Evolutionary conservation across 1,140 invertebrate genomes (phyloP), one percentile per base, ranked within the genome.

Genomic region (Papilio polyxenes): DNA sequence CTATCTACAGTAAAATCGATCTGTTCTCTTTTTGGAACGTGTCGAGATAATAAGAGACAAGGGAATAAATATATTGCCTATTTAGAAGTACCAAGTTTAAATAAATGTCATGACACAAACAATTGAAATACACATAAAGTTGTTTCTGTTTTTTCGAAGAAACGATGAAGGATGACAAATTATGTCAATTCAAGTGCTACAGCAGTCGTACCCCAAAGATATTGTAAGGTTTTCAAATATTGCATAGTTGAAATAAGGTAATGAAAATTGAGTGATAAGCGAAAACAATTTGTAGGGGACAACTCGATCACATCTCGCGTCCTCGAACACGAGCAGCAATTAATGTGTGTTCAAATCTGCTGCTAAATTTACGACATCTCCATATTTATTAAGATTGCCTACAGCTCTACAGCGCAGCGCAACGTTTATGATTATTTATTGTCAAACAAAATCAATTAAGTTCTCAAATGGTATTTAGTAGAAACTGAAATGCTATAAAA

Each of bases 341-440:
- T 84, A 87, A 87, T 84, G 82, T 83, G 81, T 85, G 76, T 84
- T 59, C n/a, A 59, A 59, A 59, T 59, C 56, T 59, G 56, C 56
- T 40, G 49, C 82, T 56, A 86, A 87, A 86, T 85, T 86, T 87
- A 85, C 82, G 81, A 84, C 80, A 15, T 79, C 53, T 80, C 79
- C 82, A 82, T 79, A 80, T 78, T 80, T 80, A 75, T 78, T 77
- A 82, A 40, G 77, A 82, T 49, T 51, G 8, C 37, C 7, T 75
- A 75, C 40, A n/a, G 31, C 37, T 10, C 23, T 17, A 48, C 15
- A 75, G 15, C 15, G 23, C 17, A 37, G 4, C 65, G 65, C n/a
- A 31, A 69, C 62, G 9, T 37, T 37, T 72, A 72, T 72, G 11
- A 40, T 40, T 31, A 72, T 72, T 72, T 72, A 59, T 59, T 59